phyloP scores from a whole-genome alignment of 2,113 vertebrate species.

The Caretta caretta region DNA sequence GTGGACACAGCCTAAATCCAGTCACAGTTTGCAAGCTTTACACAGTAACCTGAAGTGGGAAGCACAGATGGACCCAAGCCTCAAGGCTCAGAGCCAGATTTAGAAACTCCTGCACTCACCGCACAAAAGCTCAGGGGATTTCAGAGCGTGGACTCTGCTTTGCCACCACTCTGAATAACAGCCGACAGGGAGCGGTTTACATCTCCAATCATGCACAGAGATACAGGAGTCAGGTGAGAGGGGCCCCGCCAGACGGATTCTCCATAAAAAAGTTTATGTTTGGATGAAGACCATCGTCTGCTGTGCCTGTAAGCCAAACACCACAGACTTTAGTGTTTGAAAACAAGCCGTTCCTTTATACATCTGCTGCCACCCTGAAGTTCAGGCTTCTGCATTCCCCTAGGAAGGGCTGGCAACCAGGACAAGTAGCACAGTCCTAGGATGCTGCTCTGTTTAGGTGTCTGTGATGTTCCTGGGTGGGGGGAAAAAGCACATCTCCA shows the following conservation, averaged over 20 bases:
- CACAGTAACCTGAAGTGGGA: not conserved
- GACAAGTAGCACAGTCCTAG: not conserved
- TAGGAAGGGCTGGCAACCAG: not conserved
- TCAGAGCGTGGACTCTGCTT: not conserved
- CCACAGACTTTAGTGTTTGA: conserved; percentile 21
- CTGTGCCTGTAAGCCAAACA: not conserved
- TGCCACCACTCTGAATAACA: not conserved
- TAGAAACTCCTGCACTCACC: accelerated
- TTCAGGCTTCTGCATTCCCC: not conserved
- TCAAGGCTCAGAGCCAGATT: accelerated
- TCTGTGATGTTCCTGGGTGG: not conserved
- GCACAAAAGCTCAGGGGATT: not conserved
- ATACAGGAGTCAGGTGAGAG: not conserved
- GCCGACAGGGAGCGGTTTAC: too few relatives aligned
- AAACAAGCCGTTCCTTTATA: not conserved
- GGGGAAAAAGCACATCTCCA: not conserved
- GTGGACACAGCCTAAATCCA: not conserved
- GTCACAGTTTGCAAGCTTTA: conserved; percentile 48
- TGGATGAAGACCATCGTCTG: not conserved
- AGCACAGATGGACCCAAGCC: not conserved
- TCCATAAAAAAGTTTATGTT: not conserved
- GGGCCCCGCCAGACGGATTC: not conserved
- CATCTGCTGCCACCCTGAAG: accelerated
- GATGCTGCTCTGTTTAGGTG: not conserved
- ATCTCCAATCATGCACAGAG: accelerated